Evolutionary conservation across 1,140 invertebrate genomes (phyloP).

Genomic region (Parapsyche elsis): DNA sequence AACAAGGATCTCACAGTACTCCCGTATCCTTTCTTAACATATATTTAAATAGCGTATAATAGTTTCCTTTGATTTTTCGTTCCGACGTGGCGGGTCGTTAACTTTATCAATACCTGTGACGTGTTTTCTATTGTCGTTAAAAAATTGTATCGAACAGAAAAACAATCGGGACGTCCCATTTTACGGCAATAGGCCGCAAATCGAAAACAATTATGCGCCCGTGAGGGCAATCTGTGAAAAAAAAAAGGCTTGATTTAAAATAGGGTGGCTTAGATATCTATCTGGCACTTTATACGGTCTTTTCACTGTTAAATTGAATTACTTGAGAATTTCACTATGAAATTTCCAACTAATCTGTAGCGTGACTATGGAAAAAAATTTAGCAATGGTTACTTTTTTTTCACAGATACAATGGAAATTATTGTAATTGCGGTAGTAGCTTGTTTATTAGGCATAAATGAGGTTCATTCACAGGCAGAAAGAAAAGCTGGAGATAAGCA

Average conservation of each 20-base stretch:
- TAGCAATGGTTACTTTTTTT: too few species aligned
- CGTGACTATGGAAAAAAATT: too few species aligned
- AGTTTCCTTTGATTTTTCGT: conserved; percentile 9
- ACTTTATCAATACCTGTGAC: not conserved
- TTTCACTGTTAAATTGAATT: conserved; percentile 27
- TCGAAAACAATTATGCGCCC: conserved; percentile 19
- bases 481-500: too few species aligned
- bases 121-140: not conserved
- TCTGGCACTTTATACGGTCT: conserved; percentile 11
- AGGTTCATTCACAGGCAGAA: too few species aligned
- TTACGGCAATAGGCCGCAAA: not conserved
- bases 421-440: too few species aligned
- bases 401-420: too few species aligned
- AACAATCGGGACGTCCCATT: conserved; percentile 2
- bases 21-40: conserved; percentile 22
- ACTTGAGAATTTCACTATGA: not conserved
- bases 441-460: too few species aligned
- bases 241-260: not conserved
- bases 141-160: conserved; percentile 14
- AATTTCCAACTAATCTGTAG: too few species aligned
- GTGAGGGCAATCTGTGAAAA: not conserved
- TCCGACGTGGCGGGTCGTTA: conserved; percentile 4
- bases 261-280: too few species aligned
- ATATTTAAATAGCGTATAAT: conserved; percentile 33
- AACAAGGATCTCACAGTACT: not conserved